phyloP scores from a whole-genome alignment of 2,888 invertebrate genomes.

The Adelphocoris suturalis region DNA sequence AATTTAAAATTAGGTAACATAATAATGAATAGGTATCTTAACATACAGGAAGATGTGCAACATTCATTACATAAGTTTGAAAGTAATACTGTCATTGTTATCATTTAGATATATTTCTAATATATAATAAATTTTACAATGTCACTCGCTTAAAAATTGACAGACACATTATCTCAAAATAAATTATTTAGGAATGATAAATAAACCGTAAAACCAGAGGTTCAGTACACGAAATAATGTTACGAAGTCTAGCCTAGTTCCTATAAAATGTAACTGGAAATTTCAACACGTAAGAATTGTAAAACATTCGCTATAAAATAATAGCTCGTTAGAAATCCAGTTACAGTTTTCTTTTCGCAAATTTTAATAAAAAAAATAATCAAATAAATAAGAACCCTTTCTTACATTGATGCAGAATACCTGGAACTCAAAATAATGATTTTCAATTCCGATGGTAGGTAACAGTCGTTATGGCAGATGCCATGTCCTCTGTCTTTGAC shows the following conservation, averaged over 20 bases:
- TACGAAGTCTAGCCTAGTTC: not conserved
- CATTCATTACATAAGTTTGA: conserved; percentile 14
- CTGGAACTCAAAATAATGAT: too few relatives aligned
- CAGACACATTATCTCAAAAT: conserved; percentile 2
- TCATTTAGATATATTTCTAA: not conserved
- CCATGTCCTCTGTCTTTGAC: too few relatives aligned
- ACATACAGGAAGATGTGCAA: conserved; percentile 39
- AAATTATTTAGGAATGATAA: not conserved
- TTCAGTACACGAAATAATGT: not conserved
- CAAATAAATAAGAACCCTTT: too few relatives aligned
- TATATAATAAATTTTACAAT: conserved; percentile 3
- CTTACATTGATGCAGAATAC: too few relatives aligned
- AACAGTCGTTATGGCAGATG: too few relatives aligned
- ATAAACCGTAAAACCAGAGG: not conserved
- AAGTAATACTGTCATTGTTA: conserved; percentile 42
- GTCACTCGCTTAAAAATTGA: not conserved
- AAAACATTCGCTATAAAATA: too few relatives aligned
- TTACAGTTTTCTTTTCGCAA: too few relatives aligned
- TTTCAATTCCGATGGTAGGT: too few relatives aligned
- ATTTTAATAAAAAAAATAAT: too few relatives aligned
- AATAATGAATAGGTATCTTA: not conserved
- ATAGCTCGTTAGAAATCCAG: too few relatives aligned
- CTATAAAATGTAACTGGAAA: too few relatives aligned
- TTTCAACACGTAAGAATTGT: too few relatives aligned
- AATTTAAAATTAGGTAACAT: not conserved